phyloP scores from a whole-genome alignment of 1,140 invertebrate genomes.

The Drosophila pallidifrons region DNA sequence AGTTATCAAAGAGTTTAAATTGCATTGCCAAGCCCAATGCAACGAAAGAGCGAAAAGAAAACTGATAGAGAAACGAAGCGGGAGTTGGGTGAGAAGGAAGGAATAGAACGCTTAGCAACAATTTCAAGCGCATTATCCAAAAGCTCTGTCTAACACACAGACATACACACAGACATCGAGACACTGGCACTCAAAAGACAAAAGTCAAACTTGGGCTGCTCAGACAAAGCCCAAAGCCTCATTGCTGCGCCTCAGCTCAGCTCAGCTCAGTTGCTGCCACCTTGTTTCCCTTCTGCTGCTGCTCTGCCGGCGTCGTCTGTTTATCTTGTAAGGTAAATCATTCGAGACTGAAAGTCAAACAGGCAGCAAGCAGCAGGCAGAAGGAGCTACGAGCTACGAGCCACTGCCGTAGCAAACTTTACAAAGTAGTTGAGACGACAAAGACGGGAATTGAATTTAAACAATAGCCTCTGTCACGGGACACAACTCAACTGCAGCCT shows the following conservation, averaged over 20 bases:
- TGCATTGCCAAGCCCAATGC: constrained; percentile 69
- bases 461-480: constrained; percentile 75
- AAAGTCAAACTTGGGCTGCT: constrained; percentile 75
- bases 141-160: constrained; percentile 32
- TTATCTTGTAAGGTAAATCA: constrained; percentile 83
- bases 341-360: constrained; percentile 83
- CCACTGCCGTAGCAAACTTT: constrained; percentile 56
- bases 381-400: neutral
- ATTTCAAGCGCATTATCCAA: constrained; percentile 77
- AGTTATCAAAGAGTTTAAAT: constrained; percentile 83
- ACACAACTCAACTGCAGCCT: constrained; percentile 32
- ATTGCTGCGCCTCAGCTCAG: constrained; percentile 14
- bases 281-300: neutral
- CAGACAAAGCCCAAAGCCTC: constrained; percentile 54
- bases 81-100: neutral
- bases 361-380: constrained; percentile 35
- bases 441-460: constrained; percentile 81
- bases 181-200: constrained; percentile 57
- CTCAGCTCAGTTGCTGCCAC: constrained; percentile 5
- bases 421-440: constrained; percentile 81
- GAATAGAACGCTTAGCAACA: constrained; percentile 56
- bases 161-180: constrained; percentile 9
- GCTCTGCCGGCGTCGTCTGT: constrained; percentile 55
- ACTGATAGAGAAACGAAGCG: neutral
- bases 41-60: neutral